These are phyloP conservation scores for Periphyllus acericola DNA, from an alignment of 2,888 invertebrate genomes.

Conservation along the genomic window DNA sequence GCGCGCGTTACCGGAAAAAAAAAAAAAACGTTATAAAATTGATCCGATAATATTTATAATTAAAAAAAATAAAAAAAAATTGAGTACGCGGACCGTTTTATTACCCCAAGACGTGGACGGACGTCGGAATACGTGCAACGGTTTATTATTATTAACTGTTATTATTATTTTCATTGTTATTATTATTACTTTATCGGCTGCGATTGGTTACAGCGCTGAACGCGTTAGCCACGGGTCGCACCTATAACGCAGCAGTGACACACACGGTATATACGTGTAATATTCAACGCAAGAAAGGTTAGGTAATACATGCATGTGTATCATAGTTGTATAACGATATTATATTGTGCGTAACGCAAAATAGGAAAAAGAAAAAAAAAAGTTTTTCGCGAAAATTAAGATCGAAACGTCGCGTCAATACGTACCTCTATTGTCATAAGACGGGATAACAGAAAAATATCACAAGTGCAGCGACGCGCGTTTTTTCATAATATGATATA, in stretches of 20 bases:
- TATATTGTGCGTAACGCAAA: no score
- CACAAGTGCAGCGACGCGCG: no score
- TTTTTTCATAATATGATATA: no score
- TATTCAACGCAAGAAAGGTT: no score
- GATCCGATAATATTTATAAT: not conserved
- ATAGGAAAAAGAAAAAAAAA: no score
- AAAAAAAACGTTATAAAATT: not conserved
- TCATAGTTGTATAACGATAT: no score
- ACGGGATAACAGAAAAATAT: no score
- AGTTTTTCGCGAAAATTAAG: no score
- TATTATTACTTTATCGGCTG: not conserved
- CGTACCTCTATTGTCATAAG: no score
- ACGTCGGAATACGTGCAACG: not conserved
- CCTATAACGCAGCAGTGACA: not conserved
- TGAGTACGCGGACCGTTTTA: not conserved
- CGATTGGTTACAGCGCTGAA: not conserved
- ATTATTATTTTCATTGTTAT: not conserved
- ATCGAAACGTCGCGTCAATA: no score
- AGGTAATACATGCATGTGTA: no score
- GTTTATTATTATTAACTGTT: not conserved
- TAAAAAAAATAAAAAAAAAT: not conserved
- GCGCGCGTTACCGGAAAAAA: not conserved
- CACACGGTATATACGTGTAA: not conserved
- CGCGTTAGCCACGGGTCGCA: constrained; percentile 3
- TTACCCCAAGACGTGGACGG: no score